Evolutionary conservation across 2,113 vertebrate genomes (phyloP).

Genomic region (Pavo muticus): DNA sequence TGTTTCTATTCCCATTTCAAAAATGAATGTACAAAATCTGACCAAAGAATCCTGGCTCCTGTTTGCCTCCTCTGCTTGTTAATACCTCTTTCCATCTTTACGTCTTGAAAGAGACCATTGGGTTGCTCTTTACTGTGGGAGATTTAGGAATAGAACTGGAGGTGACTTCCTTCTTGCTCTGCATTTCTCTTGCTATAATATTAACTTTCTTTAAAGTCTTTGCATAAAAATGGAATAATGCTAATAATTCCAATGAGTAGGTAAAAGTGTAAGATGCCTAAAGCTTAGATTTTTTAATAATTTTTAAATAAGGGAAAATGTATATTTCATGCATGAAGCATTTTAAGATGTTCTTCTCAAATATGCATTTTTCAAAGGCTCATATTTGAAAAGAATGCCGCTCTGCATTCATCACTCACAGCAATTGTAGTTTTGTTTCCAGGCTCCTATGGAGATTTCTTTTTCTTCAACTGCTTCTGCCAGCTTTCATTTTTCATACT

Average conservation of each 20-base stretch:
- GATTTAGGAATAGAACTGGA: neutral
- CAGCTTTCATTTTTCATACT: constrained; percentile 65
- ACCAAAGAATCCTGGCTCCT: constrained; percentile 41
- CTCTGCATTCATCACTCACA: constrained; percentile 72
- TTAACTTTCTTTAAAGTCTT: neutral
- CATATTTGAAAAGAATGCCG: constrained; percentile 41
- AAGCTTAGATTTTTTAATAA: neutral
- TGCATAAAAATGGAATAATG: neutral
- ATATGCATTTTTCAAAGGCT: constrained; percentile 55
- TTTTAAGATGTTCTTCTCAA: constrained; percentile 48
- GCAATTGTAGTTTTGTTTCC: constrained; percentile 45
- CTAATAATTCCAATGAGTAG: neutral
- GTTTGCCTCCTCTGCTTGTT: constrained; percentile 16
- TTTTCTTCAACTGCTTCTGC: constrained; percentile 53
- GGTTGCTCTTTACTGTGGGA: constrained; percentile 23
- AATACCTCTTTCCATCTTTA: neutral
- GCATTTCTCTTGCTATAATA: neutral
- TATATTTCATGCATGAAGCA: constrained; percentile 65
- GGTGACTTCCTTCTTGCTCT: neutral
- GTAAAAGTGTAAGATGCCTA: neutral
- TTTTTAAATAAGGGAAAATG: constrained; percentile 63
- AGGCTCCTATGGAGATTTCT: constrained; percentile 62
- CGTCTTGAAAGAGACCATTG: neutral
- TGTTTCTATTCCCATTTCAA: constrained; percentile 59
- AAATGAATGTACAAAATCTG: constrained; percentile 59